Base-by-base conservation (phyloP, 2,113 vertebrate genomes). In the Scatophagus argus region DNA sequence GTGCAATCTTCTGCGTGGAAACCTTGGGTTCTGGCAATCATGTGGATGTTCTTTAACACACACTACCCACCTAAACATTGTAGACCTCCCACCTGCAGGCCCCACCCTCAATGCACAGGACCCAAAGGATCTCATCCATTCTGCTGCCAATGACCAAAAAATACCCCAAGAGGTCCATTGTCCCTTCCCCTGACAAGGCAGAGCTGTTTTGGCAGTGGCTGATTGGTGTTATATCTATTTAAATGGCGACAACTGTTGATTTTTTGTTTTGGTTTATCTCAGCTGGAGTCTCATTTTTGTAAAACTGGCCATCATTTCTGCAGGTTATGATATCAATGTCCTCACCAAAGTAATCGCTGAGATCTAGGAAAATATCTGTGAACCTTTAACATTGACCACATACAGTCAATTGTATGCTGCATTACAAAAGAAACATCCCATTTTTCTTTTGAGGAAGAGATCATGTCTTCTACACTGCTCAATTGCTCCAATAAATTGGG, bases 321-420 rank as follows among this genome's bases (percentile, higher is more conserved):
- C 52, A 10, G 10, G 29, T 27, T 27, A 29, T 23, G 3, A 13
- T 49, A 25, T 68, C 16, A 38, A 44, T 27, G 4, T 38, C 17
- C 13, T 74, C 36, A 54, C 10, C 31, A 55, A 47, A 27, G 19
- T 11, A 8, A 17, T 11, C 31, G 43, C 34, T 64, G 34, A 63
- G 59, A 54, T 67, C 41, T 59, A 51, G 51, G 49, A 56, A 72
- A 65, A 44, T 34, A 63, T 55, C 36, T 52, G 13, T 44, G 51
- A 23, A 17, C 25, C 60, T 36, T 14, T 8, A 76, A 49, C 64
- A 62, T 52, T 60, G 76, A 76, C 36, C 54, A 60, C 25, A 32
- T 47, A 72, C 21, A 68, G 29, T 41, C 63, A 4, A 56, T 41
- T 70, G n/a, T 36, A 51, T 63, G 41, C 39, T 70, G 64, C 65